These are phyloP conservation scores for Alces alces DNA, from an alignment of 2,113 vertebrate species.

Conservation along the genomic window DNA sequence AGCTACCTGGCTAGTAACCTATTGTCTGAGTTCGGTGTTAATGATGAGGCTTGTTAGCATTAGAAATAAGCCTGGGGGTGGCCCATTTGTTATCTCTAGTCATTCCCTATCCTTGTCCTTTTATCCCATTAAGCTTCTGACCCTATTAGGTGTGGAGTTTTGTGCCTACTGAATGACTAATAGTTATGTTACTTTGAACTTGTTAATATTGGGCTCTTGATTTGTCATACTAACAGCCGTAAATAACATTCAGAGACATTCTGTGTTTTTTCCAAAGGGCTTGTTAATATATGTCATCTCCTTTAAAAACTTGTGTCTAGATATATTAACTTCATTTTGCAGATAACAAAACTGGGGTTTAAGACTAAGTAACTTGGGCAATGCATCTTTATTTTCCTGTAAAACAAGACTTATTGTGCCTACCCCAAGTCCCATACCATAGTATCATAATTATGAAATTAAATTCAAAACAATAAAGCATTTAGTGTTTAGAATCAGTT, in stretches of 20 bases:
- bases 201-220: not conserved
- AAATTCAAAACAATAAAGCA: not conserved
- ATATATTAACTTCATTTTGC: constrained; percentile 7
- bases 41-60: not conserved
- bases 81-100: not conserved
- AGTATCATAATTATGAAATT: not conserved
- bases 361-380: not conserved
- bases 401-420: not conserved
- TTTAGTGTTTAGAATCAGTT: not conserved
- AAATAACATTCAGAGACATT: not conserved
- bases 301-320: not conserved
- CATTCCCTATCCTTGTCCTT: not conserved
- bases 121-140: not conserved
- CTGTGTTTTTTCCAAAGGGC: not conserved
- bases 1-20: not conserved
- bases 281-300: not conserved
- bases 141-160: not conserved
- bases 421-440: not conserved
- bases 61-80: not conserved
- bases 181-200: not conserved
- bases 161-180: not conserved
- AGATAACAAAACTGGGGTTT: not conserved
- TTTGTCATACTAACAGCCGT: not conserved
- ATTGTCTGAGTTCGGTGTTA: not conserved
- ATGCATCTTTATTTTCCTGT: not conserved